phyloP scores from a whole-genome alignment of 2,888 invertebrate genomes.

The Aleiodes leptofemur region DNA sequence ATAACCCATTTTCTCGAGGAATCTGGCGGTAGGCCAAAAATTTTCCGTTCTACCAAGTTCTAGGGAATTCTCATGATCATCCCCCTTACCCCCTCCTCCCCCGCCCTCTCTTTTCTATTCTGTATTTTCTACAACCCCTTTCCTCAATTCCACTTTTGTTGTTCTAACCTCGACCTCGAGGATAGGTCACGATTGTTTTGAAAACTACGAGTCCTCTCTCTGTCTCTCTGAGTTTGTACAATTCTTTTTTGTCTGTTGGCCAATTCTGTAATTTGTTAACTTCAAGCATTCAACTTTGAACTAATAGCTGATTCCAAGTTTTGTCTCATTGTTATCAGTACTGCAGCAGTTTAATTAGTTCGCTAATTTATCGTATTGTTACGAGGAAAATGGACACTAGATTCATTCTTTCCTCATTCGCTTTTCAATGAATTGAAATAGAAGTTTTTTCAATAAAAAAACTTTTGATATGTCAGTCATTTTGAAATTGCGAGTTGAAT shows the following conservation, averaged over 20 bases:
- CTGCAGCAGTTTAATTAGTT: conserved; percentile 25
- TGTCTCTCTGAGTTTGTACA: background rate
- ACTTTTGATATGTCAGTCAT: background rate
- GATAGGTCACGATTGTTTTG: conserved; percentile 59
- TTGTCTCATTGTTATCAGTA: conserved; percentile 24
- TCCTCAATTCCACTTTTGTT: conserved; percentile 33
- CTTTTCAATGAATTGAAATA: background rate
- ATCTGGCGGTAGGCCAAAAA: conserved; percentile 65
- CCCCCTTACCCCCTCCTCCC: background rate
- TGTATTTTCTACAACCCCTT: conserved; percentile 7
- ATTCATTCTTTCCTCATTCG: background rate
- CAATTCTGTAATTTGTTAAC: conserved; percentile 26
- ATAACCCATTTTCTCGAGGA: conserved; percentile 67
- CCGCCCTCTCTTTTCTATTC: background rate
- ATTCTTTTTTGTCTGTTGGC: conserved; percentile 1
- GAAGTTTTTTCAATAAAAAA: background rate
- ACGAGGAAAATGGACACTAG: conserved; percentile 4
- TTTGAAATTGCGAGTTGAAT: too few relatives aligned
- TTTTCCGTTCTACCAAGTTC: conserved; percentile 31
- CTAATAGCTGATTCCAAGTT: conserved; percentile 8
- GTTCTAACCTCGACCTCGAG: conserved; percentile 51
- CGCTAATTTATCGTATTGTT: conserved; percentile 15
- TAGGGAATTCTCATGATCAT: conserved; percentile 28
- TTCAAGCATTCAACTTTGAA: conserved; percentile 23
- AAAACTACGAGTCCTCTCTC: conserved; percentile 33